Evolutionary conservation across 2,113 vertebrate species (phyloP).

Genomic region (Albula glossodonta): DNA sequence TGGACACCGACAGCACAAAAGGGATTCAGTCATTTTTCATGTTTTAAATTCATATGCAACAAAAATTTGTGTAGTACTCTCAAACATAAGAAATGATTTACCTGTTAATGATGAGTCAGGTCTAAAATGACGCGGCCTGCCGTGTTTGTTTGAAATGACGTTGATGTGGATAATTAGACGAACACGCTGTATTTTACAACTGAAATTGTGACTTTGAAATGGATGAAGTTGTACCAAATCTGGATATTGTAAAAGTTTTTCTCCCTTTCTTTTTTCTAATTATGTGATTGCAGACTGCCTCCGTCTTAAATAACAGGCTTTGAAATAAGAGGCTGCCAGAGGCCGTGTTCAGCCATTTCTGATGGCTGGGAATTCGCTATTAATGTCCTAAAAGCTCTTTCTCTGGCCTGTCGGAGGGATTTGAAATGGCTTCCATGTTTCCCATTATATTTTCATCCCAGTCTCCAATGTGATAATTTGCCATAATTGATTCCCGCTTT

Average conservation of each 20-base stretch:
- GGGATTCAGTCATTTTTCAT: too few relatives aligned
- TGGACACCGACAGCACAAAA: background rate
- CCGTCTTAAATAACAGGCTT: constrained; percentile 97
- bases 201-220: constrained; percentile 94
- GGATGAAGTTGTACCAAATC: constrained; percentile 87
- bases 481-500: constrained; percentile 81
- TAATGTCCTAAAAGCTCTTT: constrained; percentile 92
- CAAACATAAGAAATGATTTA: background rate
- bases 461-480: constrained; percentile 82
- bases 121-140: constrained; percentile 17
- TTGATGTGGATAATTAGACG: constrained; percentile 61
- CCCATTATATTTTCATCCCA: constrained; percentile 78
- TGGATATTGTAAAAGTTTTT: constrained; percentile 85
- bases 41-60: too few relatives aligned
- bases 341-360: constrained; percentile 73
- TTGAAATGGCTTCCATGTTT: constrained; percentile 82
- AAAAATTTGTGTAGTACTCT: background rate
- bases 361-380: constrained; percentile 93
- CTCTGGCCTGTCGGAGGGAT: constrained; percentile 84
- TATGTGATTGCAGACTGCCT: constrained; percentile 92
- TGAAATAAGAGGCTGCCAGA: constrained; percentile 96
- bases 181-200: constrained; percentile 78
- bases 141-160: background rate
- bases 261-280: constrained; percentile 48
- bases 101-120: background rate